Conservation (phyloP, 2,113 vertebrate species). For the Leptobrachium leishanense region DNA sequence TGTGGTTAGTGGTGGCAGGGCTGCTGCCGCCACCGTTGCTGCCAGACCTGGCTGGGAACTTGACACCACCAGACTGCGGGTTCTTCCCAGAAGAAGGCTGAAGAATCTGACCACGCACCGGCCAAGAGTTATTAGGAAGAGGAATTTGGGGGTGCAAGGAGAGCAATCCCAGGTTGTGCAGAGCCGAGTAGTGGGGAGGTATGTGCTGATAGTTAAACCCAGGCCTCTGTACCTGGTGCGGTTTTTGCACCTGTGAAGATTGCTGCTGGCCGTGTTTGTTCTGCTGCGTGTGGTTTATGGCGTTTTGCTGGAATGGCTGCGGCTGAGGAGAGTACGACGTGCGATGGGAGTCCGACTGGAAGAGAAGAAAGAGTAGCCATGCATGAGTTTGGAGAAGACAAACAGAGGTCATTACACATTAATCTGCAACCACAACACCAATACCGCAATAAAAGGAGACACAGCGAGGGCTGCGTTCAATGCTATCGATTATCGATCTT, state of each 20-base stretch:
- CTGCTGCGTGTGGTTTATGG: constrained; percentile 78
- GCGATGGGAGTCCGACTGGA: constrained; percentile 88
- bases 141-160: constrained; percentile 79
- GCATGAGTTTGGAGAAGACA: no score
- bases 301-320: constrained; percentile 76
- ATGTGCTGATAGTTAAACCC: constrained; percentile 87
- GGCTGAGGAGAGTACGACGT: constrained; percentile 91
- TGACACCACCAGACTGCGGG: constrained; percentile 77
- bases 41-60: constrained; percentile 75
- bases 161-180: constrained; percentile 83
- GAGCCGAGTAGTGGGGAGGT: constrained; percentile 83
- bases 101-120: constrained; percentile 86
- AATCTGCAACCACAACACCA: no score
- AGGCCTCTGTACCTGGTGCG: constrained; percentile 84
- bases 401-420: no score
- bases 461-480: no score
- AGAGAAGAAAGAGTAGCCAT: constrained; percentile 47
- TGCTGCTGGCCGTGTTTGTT: constrained; percentile 71
- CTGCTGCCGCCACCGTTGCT: constrained; percentile 56
- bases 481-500: no score
- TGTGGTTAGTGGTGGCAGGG: constrained; percentile 64
- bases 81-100: constrained; percentile 76
- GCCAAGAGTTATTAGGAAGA: constrained; percentile 85
- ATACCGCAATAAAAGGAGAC: no score
- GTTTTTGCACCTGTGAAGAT: constrained; percentile 69